Evolutionary conservation across 1,140 invertebrate genomes (phyloP), one percentile per base, ranked within the genome.

Genomic region (Lucilia cuprina): DNA sequence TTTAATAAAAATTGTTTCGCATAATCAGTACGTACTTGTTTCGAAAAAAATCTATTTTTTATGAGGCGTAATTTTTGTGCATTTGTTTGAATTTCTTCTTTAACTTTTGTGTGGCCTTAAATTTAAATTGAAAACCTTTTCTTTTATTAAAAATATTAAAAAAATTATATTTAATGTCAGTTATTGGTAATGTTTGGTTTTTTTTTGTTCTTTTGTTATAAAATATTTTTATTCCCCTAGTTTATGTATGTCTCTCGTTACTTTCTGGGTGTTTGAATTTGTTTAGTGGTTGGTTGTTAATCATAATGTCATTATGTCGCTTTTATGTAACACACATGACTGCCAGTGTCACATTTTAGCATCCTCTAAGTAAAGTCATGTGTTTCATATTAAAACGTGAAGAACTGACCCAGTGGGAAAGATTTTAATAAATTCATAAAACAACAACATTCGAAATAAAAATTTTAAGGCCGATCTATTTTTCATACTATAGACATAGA

Each of bases 281-380:
- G 10, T 19, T 70, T 70, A 21, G n/a, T 70, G 65, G 65, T 60
- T 17, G 65, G 12, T 25, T 70, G 65, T 70, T 70, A 70, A 70
- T 70, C 65, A 70, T 70, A 70, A 70, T 70, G 65, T 70, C 65
- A 70, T 70, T 70, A 70, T 21, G 65, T 70, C 65, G 65, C 55
- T 70, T 70, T 70, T 25, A 70, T 70, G 19, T 21, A 70, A 21
- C 7, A 70, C 65, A 70, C 65, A 70, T 25, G n/a, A 70, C n/a
- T 70, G n/a, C 65, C 21, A 70, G 65, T 70, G 65, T 70, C 65
- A 70, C n/a, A 60, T 60, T 60, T n/a, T 41, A 41, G 55, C 55
- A n/a, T 60, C 55, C 5, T 60, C 14, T 41, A 41, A 41, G 41
- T 10, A 41, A 30, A 41, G 41, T 41, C 41, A 41, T 41, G 41